Conservation (phyloP, 2,797 vertebrate species). For the Streptopelia turtur region DNA sequence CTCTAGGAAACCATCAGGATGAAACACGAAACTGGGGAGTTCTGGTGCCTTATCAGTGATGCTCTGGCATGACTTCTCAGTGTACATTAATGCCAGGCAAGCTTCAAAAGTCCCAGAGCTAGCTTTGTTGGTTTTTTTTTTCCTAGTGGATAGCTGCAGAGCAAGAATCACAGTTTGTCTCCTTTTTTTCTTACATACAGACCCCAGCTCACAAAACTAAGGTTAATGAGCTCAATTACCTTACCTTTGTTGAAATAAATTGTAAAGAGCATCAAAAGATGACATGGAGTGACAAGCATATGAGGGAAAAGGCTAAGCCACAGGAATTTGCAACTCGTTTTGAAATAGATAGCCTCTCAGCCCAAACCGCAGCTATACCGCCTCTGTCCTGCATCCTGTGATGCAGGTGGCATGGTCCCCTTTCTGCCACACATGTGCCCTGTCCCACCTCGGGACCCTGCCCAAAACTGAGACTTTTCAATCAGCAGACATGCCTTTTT, state of each 20-base stretch:
- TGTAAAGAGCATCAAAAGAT: not conserved
- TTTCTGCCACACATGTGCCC: too few species aligned
- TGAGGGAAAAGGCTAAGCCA: not conserved
- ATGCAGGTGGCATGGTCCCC: not conserved
- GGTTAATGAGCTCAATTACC: not conserved
- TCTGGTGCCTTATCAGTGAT: not conserved
- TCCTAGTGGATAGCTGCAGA: not conserved
- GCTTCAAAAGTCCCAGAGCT: not conserved
- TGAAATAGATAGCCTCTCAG: not conserved
- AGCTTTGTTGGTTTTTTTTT: not conserved
- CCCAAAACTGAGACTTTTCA: not conserved
- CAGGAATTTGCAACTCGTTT: not conserved
- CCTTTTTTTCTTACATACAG: not conserved
- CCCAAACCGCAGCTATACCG: not conserved
- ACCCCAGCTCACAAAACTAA: not conserved
- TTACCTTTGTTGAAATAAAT: not conserved
- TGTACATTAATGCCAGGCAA: not conserved
- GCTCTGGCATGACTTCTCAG: not conserved
- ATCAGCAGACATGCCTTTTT: not conserved
- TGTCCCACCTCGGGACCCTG: not conserved
- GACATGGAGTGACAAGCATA: accelerated
- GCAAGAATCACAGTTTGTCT: not conserved
- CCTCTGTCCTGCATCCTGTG: not conserved
- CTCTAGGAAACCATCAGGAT: not conserved
- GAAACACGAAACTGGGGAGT: not conserved